Conservation (phyloP, 2,888 invertebrate species). For the Drosophila borealis region DNA sequence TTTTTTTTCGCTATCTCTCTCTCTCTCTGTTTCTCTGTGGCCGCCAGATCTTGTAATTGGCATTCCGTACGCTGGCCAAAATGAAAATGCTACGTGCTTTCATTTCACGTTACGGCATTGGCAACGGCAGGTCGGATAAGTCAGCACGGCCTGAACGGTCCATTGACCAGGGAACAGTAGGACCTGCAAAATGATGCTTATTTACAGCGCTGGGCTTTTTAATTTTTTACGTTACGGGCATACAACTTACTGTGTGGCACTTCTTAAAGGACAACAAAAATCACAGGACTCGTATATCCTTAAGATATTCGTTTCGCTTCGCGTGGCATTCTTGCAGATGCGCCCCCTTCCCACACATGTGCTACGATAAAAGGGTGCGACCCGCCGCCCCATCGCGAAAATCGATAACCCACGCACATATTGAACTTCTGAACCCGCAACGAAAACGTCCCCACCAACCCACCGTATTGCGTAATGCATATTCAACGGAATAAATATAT, state of each 20-base stretch:
- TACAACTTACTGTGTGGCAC: conserved; percentile 35
- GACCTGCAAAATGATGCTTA: conserved; percentile 55
- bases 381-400: conserved; percentile 34
- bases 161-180: conserved; percentile 65
- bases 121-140: conserved; percentile 56
- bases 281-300: conserved; percentile 38
- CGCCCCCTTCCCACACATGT: background rate
- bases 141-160: conserved; percentile 66
- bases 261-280: conserved; percentile 57
- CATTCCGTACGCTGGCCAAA: conserved; percentile 78
- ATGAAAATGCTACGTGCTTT: conserved; percentile 81
- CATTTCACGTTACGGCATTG: conserved; percentile 69
- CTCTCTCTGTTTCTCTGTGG: conserved; percentile 21
- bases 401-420: conserved; percentile 50
- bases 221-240: conserved; percentile 74
- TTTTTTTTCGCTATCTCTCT: background rate
- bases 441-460: background rate
- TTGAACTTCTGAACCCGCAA: conserved; percentile 34
- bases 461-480: conserved; percentile 59
- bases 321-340: conserved; percentile 6
- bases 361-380: conserved; percentile 32
- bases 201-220: conserved; percentile 64
- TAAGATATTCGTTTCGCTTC: conserved; percentile 30
- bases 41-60: conserved; percentile 76
- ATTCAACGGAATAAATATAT: conserved; percentile 59